These are phyloP conservation scores for Arizona elegans DNA, from an alignment of 2,113 vertebrate genomes.

Conservation along the genomic window DNA sequence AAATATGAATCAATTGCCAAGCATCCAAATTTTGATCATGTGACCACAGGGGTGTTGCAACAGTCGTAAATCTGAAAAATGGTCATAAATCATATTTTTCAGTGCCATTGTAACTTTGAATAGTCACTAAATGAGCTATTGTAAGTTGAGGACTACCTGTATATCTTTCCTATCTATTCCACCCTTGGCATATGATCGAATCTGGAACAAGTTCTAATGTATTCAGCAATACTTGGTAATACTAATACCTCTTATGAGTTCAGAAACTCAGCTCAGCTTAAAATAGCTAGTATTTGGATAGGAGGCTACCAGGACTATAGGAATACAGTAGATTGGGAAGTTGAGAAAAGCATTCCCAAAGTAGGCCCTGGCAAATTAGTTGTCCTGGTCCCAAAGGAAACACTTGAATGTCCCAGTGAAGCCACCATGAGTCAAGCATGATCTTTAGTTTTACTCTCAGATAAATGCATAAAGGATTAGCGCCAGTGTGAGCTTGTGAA, in stretches of 20 bases:
- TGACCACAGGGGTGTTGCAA: too few relatives aligned
- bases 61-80: not conserved
- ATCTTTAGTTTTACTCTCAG: not conserved
- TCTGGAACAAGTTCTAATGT: not conserved
- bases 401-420: not conserved
- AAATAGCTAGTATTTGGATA: not conserved
- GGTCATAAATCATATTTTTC: not conserved
- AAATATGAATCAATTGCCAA: not conserved
- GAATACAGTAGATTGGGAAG: not conserved
- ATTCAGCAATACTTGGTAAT: not conserved
- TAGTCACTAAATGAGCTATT: not conserved
- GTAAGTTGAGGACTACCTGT: not conserved
- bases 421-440: not conserved
- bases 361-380: not conserved
- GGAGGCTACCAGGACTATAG: not conserved
- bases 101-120: not conserved
- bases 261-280: not conserved
- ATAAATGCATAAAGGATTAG: not conserved
- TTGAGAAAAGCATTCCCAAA: not conserved
- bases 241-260: not conserved
- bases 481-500: not conserved
- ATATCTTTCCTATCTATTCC: not conserved
- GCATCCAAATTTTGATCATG: too few relatives aligned
- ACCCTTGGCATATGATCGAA: not conserved
- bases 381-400: not conserved